phyloP scores from a whole-genome alignment of 2,888 invertebrate species.

The Macrosoma leucophasiata region DNA sequence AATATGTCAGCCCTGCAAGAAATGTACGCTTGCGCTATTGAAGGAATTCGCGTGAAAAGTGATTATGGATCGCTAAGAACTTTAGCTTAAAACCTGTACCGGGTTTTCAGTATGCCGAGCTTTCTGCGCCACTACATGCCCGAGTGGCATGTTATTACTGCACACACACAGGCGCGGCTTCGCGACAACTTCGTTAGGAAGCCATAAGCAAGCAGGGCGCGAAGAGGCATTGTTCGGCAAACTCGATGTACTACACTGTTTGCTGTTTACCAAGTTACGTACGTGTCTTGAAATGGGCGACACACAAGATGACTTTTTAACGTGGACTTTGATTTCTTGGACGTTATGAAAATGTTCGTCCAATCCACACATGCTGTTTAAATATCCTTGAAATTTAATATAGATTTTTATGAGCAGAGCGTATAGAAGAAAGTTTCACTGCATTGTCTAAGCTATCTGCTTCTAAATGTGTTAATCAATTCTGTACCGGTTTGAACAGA shows the following conservation, averaged over 20 bases:
- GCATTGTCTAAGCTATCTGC: too few relatives aligned
- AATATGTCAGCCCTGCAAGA: slow-evolving; percentile 37
- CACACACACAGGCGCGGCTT: slow-evolving; percentile 21
- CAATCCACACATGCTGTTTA: too few relatives aligned
- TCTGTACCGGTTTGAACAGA: too few relatives aligned
- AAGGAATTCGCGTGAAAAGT: slow-evolving; percentile 62
- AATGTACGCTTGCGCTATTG: slow-evolving; percentile 50
- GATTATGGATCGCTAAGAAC: slow-evolving; percentile 63
- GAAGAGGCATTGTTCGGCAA: slow-evolving; percentile 40
- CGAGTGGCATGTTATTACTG: slow-evolving; percentile 20
- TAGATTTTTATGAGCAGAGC: too few relatives aligned
- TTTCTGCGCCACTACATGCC: slow-evolving; percentile 13
- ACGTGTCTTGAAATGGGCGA: slow-evolving; percentile 30
- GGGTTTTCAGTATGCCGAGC: slow-evolving; percentile 16
- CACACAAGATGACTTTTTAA: too few relatives aligned
- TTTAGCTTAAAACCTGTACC: slow-evolving; percentile 50
- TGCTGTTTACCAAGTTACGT: slow-evolving; percentile 34
- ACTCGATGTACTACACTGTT: slow-evolving; percentile 40
- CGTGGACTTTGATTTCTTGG: too few relatives aligned
- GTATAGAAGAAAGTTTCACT: too few relatives aligned
- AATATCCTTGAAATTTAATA: too few relatives aligned
- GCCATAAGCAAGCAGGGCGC: slow-evolving; percentile 49
- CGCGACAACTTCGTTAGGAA: slow-evolving; percentile 65
- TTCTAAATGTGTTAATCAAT: too few relatives aligned
- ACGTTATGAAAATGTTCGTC: too few relatives aligned